Conservation (phyloP, 1,140 invertebrate species). For the Helicorthomorpha holstii region DNA sequence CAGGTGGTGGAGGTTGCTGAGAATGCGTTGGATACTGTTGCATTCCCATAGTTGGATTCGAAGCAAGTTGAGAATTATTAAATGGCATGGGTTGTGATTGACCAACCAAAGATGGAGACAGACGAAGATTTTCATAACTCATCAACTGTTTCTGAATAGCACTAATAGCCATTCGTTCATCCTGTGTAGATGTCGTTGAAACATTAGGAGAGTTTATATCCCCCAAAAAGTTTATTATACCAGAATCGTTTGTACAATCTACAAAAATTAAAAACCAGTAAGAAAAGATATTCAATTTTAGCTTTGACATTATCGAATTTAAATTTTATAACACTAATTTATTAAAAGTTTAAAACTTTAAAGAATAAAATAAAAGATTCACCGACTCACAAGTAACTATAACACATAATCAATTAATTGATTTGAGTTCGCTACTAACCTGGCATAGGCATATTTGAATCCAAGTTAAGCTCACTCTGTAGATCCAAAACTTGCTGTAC, state of each 20-base stretch:
- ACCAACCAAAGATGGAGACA: slow-evolving; percentile 3
- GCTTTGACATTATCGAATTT: too few relatives aligned
- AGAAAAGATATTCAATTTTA: too few relatives aligned
- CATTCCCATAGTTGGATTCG: neutral
- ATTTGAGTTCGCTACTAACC: too few relatives aligned
- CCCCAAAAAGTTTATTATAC: neutral
- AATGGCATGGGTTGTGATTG: neutral
- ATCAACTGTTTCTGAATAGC: slow-evolving; percentile 79
- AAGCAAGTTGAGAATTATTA: neutral
- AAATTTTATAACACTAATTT: too few relatives aligned
- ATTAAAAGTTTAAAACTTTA: too few relatives aligned
- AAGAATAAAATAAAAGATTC: too few relatives aligned
- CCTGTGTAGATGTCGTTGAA: slow-evolving; percentile 22
- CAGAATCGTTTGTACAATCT: neutral
- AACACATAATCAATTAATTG: too few relatives aligned
- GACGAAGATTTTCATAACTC: slow-evolving; percentile 44
- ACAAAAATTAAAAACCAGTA: neutral
- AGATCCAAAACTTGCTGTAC: slow-evolving; percentile 15
- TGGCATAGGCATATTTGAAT: slow-evolving; percentile 6
- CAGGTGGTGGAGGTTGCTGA: slow-evolving; percentile 9
- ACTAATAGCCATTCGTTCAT: slow-evolving; percentile 68
- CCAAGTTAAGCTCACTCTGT: slow-evolving; percentile 1
- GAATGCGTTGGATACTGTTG: slow-evolving; percentile 4
- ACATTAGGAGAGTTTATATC: neutral
- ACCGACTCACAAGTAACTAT: neutral